These are phyloP conservation scores for Andrena haemorrhoa DNA, from an alignment of 2,888 invertebrate species.

Conservation along the genomic window DNA sequence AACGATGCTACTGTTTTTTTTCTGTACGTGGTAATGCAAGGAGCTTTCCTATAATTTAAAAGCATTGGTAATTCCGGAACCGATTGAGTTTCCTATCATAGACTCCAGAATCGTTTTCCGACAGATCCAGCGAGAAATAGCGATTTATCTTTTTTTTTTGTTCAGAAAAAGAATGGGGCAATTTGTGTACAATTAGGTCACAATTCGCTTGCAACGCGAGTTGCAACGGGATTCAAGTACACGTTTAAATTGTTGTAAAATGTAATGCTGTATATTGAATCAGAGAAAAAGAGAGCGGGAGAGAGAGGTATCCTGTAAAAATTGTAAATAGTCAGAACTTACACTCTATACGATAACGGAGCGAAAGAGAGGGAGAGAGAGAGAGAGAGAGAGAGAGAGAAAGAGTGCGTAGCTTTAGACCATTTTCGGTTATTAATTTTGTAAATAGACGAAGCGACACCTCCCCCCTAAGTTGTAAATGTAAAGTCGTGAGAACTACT, in stretches of 20 bases:
- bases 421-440: slow-evolving; percentile 73
- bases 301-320: slow-evolving; percentile 76
- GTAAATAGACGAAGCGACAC: slow-evolving; percentile 73
- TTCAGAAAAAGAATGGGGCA: slow-evolving; percentile 46
- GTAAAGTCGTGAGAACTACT: slow-evolving; percentile 64
- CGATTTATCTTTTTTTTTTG: slow-evolving; percentile 28
- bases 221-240: slow-evolving; percentile 40
- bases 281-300: slow-evolving; percentile 6
- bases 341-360: slow-evolving; percentile 53
- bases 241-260: slow-evolving; percentile 73
- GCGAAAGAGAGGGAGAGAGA: slow-evolving; percentile 13
- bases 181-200: slow-evolving; percentile 56
- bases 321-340: slow-evolving; percentile 79
- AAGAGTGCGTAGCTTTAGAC: slow-evolving; percentile 65
- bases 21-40: not conserved
- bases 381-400: slow-evolving; percentile 7
- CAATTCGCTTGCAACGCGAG: slow-evolving; percentile 26
- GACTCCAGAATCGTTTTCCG: slow-evolving; percentile 18
- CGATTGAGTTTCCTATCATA: slow-evolving; percentile 10
- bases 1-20: not conserved
- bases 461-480: slow-evolving; percentile 76
- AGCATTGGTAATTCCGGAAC: slow-evolving; percentile 24
- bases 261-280: slow-evolving; percentile 79
- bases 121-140: slow-evolving; percentile 9
- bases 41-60: slow-evolving; percentile 36